Conservation (phyloP, 1,140 invertebrate genomes). For the Homalodisca vitripennis region DNA sequence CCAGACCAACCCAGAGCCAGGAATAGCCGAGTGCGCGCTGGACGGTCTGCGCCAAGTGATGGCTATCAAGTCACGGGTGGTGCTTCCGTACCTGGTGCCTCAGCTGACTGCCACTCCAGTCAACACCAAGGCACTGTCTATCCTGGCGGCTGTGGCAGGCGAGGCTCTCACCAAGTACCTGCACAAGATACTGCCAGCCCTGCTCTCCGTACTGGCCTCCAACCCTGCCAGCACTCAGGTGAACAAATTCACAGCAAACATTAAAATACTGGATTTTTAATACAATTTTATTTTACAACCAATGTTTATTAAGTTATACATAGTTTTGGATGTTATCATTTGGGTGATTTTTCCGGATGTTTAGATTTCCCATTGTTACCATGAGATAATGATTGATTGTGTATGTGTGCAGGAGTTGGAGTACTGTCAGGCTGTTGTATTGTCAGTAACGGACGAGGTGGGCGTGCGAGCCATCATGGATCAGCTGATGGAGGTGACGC, state of each 20-base stretch:
- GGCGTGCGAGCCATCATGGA: conserved; percentile 88
- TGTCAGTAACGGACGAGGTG: conserved; percentile 85
- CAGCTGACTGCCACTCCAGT: conserved; percentile 85
- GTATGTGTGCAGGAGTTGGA: conserved; percentile 69
- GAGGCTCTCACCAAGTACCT: conserved; percentile 91
- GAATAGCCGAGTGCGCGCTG: conserved; percentile 78
- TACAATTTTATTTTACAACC: too few relatives aligned
- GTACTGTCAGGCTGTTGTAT: conserved; percentile 89
- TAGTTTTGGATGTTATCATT: too few relatives aligned
- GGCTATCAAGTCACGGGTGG: conserved; percentile 93
- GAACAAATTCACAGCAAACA: too few relatives aligned
- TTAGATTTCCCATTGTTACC: too few relatives aligned
- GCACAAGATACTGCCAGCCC: conserved; percentile 85
- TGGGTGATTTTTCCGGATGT: too few relatives aligned
- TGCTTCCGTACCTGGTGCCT: conserved; percentile 93
- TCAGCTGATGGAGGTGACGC: conserved; percentile 77
- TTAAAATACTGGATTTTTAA: too few relatives aligned
- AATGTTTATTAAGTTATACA: too few relatives aligned
- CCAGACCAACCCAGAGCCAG: conserved; percentile 69
- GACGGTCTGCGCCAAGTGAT: conserved; percentile 96
- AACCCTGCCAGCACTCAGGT: conserved; percentile 67
- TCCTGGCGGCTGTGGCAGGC: conserved; percentile 88
- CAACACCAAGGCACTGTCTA: conserved; percentile 91
- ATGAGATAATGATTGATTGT: too few relatives aligned
- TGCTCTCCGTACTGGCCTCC: conserved; percentile 75